Evolutionary conservation across 2,888 invertebrate species (phyloP), one percentile per base, ranked within the genome.

Genomic region (Meiosimyza decipiens): DNA sequence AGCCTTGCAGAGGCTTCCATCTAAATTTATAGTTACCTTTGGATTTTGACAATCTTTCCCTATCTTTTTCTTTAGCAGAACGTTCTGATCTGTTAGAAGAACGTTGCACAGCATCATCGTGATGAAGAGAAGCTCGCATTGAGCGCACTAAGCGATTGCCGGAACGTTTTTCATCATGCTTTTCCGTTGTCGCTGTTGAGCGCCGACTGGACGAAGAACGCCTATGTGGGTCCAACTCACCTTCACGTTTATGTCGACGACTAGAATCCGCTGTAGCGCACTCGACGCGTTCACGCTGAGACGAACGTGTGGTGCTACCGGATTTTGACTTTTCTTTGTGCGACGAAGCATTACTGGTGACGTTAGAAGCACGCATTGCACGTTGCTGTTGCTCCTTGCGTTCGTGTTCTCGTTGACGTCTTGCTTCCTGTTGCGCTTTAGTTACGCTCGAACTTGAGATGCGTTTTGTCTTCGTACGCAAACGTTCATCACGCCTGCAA

Each of bases 391-490:
- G 70, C 47, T 79, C 79, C 63, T 75, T 75, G 33, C 63, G 74
- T 71, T 72, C 73, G 76, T 74, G 55, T 80, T 79, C 74, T 73
- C 76, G 78, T 67, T 76, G 75, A 76, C 76, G 73, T 76, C 74
- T 18, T 71, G 40, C 40, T 40, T 40, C 66, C 71, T 76, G 62
- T 71, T 60, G 16, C 69, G 71, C 49, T 28, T 22, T 55, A 59
- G 52, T 51, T 22, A 33, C 40, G 71, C 47, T 69, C 0, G 79
- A 69, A 55, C 73, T 78, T 47, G 73, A 73, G 22, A 80, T 77
- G 1, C 85, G 82, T 73, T 83, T 84, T 4, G 82, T 80, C 73
- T 79, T 78, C 3, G 80, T 78, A n/a, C 83, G 84, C 47, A 82
- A 65, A 1, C 82, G 83, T 63, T 83, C 83, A 49, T 80, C 79